These are phyloP conservation scores for Drosophila kikkawai DNA, from an alignment of 1,140 invertebrate genomes.

Conservation along the genomic window DNA sequence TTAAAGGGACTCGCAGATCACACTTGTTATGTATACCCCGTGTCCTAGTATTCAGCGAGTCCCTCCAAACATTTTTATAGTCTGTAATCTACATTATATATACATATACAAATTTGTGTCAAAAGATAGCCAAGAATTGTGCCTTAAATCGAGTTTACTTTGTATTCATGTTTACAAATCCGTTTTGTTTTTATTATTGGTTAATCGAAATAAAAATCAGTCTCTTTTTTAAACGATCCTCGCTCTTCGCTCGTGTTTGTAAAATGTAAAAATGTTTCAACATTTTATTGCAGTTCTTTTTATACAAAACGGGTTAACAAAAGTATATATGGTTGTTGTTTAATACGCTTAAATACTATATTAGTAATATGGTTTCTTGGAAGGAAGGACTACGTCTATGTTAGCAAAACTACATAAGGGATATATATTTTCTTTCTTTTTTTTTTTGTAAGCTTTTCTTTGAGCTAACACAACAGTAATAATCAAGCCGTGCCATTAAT, in stretches of 20 bases:
- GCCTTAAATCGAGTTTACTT: constrained; percentile 39
- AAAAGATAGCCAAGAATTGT: constrained; percentile 46
- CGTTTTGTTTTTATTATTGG: constrained; percentile 33
- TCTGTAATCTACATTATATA: constrained; percentile 29
- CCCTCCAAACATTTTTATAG: constrained; percentile 15
- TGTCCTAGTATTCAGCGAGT: constrained; percentile 40
- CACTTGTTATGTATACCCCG: constrained; percentile 19
- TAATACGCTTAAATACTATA: constrained; percentile 26
- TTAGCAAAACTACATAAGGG: constrained; percentile 41
- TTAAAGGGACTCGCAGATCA: constrained; percentile 25
- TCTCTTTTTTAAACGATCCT: constrained; percentile 85
- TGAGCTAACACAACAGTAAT: constrained; percentile 42
- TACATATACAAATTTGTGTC: constrained; percentile 33
- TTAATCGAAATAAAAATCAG: constrained; percentile 30
- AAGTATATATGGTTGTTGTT: constrained; percentile 21
- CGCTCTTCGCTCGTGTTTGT: neutral
- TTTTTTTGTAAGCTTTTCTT: constrained; percentile 3
- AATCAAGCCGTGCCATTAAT: constrained; percentile 77
- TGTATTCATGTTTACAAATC: constrained; percentile 38
- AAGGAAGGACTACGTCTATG: constrained; percentile 34
- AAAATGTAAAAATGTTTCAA: constrained; percentile 21
- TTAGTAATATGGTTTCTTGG: constrained; percentile 47
- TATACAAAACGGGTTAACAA: constrained; percentile 43
- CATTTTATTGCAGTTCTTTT: constrained; percentile 52
- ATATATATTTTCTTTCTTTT: constrained; percentile 6